A percentile compares a stretch with the other conserved stretches of the same genome.
Conservation (phyloP, 1,140 invertebrate genomes). For the Zaprionus lachaisei region DNA sequence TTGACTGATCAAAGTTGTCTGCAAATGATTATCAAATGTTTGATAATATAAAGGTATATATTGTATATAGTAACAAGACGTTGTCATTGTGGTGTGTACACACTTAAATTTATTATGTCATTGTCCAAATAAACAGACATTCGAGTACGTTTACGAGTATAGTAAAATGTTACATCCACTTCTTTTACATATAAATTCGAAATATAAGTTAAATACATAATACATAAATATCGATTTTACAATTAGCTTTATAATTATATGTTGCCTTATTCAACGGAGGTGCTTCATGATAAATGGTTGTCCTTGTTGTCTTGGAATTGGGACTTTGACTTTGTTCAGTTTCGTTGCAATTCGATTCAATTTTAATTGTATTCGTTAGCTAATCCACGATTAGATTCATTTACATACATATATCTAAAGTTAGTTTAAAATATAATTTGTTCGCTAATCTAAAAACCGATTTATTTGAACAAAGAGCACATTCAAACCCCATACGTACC, state of each 20-base stretch:
- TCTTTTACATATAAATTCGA: slow-evolving; percentile 64
- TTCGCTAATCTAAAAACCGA: neutral
- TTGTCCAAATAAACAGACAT: slow-evolving; percentile 48
- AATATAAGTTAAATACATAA: slow-evolving; percentile 53
- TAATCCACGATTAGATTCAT: neutral
- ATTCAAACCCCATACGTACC: too few species aligned
- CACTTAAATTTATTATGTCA: slow-evolving; percentile 56
- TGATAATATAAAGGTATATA: too few species aligned
- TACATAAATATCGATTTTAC: slow-evolving; percentile 49
- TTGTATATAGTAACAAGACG: neutral
- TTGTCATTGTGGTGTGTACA: slow-evolving; percentile 1
- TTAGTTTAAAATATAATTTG: neutral
- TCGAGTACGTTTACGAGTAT: slow-evolving; percentile 20
- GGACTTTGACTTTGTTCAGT: slow-evolving; percentile 8
- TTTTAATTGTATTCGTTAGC: slow-evolving; percentile 30
- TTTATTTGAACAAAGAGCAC: neutral
- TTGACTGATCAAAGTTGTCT: too few species aligned
- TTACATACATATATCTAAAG: neutral
- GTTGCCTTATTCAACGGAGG: slow-evolving; percentile 46
- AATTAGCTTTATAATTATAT: slow-evolving; percentile 36
- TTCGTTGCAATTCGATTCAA: slow-evolving; percentile 63
- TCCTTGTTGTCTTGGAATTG: slow-evolving; percentile 29
- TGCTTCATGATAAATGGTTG: slow-evolving; percentile 46
- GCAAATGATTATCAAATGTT: too few species aligned
- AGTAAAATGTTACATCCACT: slow-evolving; percentile 50